Evolutionary conservation across 2,797 vertebrate species (phyloP).

Genomic region (Phoebastria nigripes): DNA sequence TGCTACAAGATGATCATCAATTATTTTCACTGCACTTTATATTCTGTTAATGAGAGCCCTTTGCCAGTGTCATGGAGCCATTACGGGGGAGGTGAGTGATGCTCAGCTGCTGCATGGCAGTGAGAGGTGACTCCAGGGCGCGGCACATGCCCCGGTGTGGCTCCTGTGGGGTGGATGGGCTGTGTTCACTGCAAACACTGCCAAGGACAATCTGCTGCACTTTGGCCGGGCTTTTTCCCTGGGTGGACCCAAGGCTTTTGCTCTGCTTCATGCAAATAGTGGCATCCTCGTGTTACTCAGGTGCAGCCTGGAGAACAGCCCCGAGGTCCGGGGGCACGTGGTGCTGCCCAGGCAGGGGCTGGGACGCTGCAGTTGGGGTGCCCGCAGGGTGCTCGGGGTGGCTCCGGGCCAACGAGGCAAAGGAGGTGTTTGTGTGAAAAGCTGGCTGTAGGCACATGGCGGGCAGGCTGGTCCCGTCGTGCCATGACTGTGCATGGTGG

Average conservation of each 20-base stretch:
- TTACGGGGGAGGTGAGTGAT: background rate
- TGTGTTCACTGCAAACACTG: background rate
- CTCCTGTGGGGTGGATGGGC: background rate
- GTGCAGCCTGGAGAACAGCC: background rate
- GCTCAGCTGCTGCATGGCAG: rapidly evolving
- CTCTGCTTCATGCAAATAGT: background rate
- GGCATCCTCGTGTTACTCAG: rapidly evolving
- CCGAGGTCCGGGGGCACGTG: rapidly evolving
- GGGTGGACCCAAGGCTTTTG: background rate
- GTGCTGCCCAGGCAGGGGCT: background rate
- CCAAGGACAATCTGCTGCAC: constrained; percentile 12
- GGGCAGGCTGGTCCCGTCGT: background rate
- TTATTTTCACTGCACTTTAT: background rate
- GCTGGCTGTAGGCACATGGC: rapidly evolving
- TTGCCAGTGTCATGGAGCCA: background rate
- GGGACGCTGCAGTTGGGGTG: rapidly evolving
- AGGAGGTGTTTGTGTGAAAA: background rate
- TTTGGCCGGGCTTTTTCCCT: background rate
- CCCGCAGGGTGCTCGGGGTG: rapidly evolving
- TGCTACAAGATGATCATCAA: background rate
- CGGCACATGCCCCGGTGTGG: rapidly evolving
- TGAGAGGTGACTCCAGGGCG: background rate
- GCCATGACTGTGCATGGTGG: rapidly evolving
- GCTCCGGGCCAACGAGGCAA: rapidly evolving
- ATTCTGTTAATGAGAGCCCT: background rate